Percentiles rank a stretch among this genome's conserved stretches.
These are phyloP conservation scores for Hemithea aestivaria DNA, from an alignment of 2,888 invertebrate genomes.

Conservation along the genomic window DNA sequence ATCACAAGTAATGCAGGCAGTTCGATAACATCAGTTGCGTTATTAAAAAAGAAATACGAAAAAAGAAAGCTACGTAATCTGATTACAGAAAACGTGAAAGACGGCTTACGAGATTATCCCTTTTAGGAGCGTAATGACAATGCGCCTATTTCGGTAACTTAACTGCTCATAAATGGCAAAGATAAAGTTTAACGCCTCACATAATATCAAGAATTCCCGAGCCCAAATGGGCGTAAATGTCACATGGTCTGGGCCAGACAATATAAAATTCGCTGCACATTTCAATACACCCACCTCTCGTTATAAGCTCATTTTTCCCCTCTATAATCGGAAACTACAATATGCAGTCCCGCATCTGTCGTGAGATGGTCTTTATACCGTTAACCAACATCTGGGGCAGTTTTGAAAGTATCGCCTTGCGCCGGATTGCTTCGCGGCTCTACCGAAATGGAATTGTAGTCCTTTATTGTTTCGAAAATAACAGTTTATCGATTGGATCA, in stretches of 20 bases:
- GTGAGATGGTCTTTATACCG: slow-evolving; percentile 65
- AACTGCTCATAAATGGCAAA: slow-evolving; percentile 2
- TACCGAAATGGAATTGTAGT: slow-evolving; percentile 58
- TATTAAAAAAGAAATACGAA: not conserved
- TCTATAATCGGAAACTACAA: slow-evolving; percentile 35
- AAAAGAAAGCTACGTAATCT: slow-evolving; percentile 1
- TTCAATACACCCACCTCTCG: slow-evolving; percentile 10
- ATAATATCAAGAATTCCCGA: not conserved
- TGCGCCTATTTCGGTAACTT: not conserved
- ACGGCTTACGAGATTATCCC: too few species aligned
- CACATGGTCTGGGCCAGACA: not conserved
- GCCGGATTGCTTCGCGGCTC: slow-evolving; percentile 33
- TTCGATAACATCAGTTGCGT: too few species aligned
- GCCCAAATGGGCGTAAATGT: slow-evolving; percentile 1
- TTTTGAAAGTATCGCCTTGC: slow-evolving; percentile 68
- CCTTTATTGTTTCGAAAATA: slow-evolving; percentile 49
- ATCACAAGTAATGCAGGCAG: too few species aligned
- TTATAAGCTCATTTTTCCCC: slow-evolving; percentile 27
- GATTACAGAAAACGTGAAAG: too few species aligned
- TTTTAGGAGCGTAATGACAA: not conserved
- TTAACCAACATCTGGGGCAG: slow-evolving; percentile 74
- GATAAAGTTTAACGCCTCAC: not conserved
- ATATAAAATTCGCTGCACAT: slow-evolving; percentile 6
- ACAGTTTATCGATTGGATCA: slow-evolving; percentile 26
- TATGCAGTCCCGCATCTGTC: slow-evolving; percentile 62